Evolutionary conservation across 2,797 vertebrate genomes (phyloP).

Genomic region (Xenentodon cancila): DNA sequence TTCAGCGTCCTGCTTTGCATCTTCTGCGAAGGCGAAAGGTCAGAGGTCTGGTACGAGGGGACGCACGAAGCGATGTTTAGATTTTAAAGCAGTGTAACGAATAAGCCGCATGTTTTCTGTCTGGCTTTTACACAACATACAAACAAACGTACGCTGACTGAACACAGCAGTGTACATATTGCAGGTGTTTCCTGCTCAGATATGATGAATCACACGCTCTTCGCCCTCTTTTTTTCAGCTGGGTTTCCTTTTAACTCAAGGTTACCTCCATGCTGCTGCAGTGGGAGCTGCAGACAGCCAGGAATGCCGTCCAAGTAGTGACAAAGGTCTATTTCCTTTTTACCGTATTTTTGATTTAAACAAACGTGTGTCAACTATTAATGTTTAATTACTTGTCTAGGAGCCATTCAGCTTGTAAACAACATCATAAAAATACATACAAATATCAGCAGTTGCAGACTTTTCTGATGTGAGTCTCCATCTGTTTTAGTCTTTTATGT

Average conservation of each 20-base stretch:
- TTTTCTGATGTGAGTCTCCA: too few species aligned
- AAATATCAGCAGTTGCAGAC: too few species aligned
- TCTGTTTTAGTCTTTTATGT: too few species aligned
- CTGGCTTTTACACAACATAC: slow-evolving; percentile 18
- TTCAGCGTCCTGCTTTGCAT: slow-evolving; percentile 29
- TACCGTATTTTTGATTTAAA: slow-evolving; percentile 2
- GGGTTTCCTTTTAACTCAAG: slow-evolving; percentile 58
- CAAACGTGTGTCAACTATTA: neutral
- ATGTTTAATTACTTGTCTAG: slow-evolving; percentile 9
- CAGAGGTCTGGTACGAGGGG: slow-evolving; percentile 21
- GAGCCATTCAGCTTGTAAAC: slow-evolving; percentile 16
- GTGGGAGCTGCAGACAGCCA: slow-evolving; percentile 36
- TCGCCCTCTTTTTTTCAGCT: slow-evolving; percentile 65
- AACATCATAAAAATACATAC: neutral
- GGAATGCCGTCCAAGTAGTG: slow-evolving; percentile 29
- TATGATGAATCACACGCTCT: slow-evolving; percentile 65
- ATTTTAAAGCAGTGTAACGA: slow-evolving; percentile 13
- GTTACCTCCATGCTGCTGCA: slow-evolving; percentile 36
- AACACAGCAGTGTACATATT: slow-evolving; percentile 30
- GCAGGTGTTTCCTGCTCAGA: slow-evolving; percentile 79
- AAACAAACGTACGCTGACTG: slow-evolving; percentile 26
- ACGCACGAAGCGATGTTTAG: slow-evolving; percentile 18
- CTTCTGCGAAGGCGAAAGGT: slow-evolving; percentile 32
- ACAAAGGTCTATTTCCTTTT: slow-evolving; percentile 27
- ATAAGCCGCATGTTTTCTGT: slow-evolving; percentile 25